Evolutionary conservation across 2,888 invertebrate genomes (phyloP).

Genomic region (Selenia dentaria): DNA sequence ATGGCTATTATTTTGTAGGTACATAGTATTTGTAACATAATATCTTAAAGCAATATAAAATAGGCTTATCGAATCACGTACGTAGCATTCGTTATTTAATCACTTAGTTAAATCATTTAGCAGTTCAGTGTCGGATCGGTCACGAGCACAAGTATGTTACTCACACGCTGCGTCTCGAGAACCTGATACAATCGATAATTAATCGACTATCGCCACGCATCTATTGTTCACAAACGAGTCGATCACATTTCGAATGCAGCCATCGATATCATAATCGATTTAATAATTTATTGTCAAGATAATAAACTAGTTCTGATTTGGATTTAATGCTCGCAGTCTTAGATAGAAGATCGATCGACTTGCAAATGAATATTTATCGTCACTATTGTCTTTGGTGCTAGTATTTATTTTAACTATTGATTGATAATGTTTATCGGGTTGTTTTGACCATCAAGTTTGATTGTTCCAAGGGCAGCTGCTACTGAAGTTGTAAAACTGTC

Average conservation of each 20-base stretch:
- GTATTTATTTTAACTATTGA: conserved; percentile 29
- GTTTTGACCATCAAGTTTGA: conserved; percentile 13
- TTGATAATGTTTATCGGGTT: conserved; percentile 8
- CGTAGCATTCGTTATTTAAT: conserved; percentile 14
- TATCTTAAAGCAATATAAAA: conserved; percentile 1
- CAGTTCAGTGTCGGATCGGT: conserved; percentile 54
- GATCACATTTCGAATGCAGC: conserved; percentile 18
- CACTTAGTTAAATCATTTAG: conserved; percentile 27
- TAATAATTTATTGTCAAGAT: conserved; percentile 26
- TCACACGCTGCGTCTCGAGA: conserved; percentile 20
- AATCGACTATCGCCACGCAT: conserved; percentile 44
- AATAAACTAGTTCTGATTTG: conserved; percentile 18
- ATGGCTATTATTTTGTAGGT: too few relatives aligned
- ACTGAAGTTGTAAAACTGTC: too few relatives aligned
- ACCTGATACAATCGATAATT: conserved; percentile 52
- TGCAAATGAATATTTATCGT: conserved; percentile 59
- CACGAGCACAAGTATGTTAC: conserved; percentile 43
- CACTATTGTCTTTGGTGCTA: conserved; percentile 44
- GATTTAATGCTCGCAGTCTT: conserved; percentile 12
- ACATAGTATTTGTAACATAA: too few relatives aligned
- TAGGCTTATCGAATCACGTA: conserved; percentile 17
- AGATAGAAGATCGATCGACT: conserved; percentile 56
- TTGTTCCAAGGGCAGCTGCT: conserved; percentile 4
- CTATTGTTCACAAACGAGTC: conserved; percentile 49
- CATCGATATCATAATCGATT: conserved; percentile 28